A percentile compares a stretch with the other conserved stretches of the same genome.
phyloP scores from a whole-genome alignment of 2,113 vertebrate species.

The Ceyx margarethae region DNA sequence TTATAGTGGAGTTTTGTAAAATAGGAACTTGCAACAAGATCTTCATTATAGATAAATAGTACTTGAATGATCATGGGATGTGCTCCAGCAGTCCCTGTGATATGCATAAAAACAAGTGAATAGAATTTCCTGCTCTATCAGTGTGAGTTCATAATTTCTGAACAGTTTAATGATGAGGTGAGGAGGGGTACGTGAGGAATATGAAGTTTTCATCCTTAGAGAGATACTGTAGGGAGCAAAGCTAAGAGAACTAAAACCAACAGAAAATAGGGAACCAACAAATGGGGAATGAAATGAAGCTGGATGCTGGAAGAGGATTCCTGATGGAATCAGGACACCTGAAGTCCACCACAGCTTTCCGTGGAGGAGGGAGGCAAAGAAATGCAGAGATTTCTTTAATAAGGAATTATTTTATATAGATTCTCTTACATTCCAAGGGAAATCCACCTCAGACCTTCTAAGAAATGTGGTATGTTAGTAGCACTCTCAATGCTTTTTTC shows the following conservation, averaged over 20 bases:
- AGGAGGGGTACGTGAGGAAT: background rate
- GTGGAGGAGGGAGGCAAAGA: background rate
- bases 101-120: background rate
- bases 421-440: background rate
- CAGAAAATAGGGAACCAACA: background rate
- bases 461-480: background rate
- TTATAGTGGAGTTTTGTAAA: background rate
- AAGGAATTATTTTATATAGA: background rate
- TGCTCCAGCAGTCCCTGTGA: background rate
- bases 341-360: background rate
- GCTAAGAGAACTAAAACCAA: background rate
- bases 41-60: constrained; percentile 17
- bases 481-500: background rate
- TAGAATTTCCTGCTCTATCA: constrained; percentile 3
- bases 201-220: background rate
- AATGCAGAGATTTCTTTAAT: background rate
- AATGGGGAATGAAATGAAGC: background rate
- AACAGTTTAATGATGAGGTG: background rate
- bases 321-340: background rate
- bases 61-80: background rate
- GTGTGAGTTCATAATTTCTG: background rate
- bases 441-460: background rate
- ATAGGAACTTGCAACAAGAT: background rate
- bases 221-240: background rate
- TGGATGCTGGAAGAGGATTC: background rate